Base-by-base conservation (phyloP, 2,113 vertebrate species). In the Prinia subflava region DNA sequence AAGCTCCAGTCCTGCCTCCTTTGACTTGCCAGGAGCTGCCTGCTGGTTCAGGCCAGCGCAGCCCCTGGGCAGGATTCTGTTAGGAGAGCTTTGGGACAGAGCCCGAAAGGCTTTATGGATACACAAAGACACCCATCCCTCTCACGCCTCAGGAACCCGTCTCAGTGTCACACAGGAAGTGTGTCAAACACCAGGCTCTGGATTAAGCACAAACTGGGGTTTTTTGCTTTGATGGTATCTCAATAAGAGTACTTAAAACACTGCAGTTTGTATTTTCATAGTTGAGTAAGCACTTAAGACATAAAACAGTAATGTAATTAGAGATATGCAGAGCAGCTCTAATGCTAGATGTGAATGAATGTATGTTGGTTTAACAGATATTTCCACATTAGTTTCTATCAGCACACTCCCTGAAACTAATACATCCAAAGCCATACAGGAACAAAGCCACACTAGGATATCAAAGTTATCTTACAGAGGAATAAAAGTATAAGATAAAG, bases 261-360 rank as follows among this genome's bases (percentile, higher is more conserved):
- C 25, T 22, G 27, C 27, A 70, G 35, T 75, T 89, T 77, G 19
- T 79, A 31, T 82, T 89, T 87, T 90, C 84, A 47, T 37, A 74
- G 92, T 60, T 81, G 79, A 90, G 76, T 71, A 90, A 96, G 68
- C 64, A 95, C 59, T 89, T 86, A 81, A 56, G 85, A 47, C 87
- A 86, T 94, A 92, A 95, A 90, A 55, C 39, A 94, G 60, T 60
- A 86, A 93, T 70, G 52, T 47, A 89, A 93, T 96, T 90, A 93
- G 70, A 82, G 63, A 78, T 68, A 75, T 16, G 41, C 41, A 37
- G 42, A 90, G 25, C 78, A 71, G 68, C 68, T 94, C 39, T 81
- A 90, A 71, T 71, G 62, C 55, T 70, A 37, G 50, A 83, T 74
- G 37, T 83, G 84, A 90, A 93, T 68, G 64, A 90, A 83, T 30